Percentiles rank a stretch among this genome's conserved stretches.
phyloP scores from a whole-genome alignment of 1,140 invertebrate genomes.

The Orius laevigatus region DNA sequence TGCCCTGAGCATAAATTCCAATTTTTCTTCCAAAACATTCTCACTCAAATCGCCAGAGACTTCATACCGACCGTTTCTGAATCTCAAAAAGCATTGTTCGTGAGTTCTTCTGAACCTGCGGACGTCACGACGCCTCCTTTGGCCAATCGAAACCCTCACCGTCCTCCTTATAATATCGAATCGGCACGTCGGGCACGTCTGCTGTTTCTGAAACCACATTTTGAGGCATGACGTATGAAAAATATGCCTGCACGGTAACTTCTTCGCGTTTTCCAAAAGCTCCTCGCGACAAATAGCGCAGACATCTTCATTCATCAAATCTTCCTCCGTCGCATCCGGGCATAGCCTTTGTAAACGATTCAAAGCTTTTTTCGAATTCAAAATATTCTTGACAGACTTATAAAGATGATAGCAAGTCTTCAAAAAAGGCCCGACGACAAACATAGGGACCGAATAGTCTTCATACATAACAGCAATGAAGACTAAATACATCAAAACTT shows the following conservation, averaged over 20 bases:
- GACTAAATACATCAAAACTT: background rate
- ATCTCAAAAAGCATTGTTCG: too few relatives aligned
- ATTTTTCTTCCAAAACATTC: too few relatives aligned
- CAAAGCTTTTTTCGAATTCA: slow-evolving; percentile 7
- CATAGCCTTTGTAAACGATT: slow-evolving; percentile 8
- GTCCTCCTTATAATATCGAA: background rate
- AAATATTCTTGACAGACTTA: slow-evolving; percentile 3
- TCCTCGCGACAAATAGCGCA: slow-evolving; percentile 13
- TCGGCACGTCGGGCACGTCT: slow-evolving; percentile 13
- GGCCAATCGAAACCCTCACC: too few relatives aligned
- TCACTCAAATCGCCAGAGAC: too few relatives aligned
- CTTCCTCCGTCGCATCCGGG: slow-evolving; percentile 7
- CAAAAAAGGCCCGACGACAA: slow-evolving; percentile 5
- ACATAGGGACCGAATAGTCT: slow-evolving; percentile 2
- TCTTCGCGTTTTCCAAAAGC: slow-evolving; percentile 7
- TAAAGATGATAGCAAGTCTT: background rate
- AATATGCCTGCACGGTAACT: slow-evolving; percentile 14
- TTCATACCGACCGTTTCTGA: too few relatives aligned
- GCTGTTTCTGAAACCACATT: slow-evolving; percentile 14
- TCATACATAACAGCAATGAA: slow-evolving; percentile 2
- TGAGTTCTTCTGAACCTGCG: too few relatives aligned
- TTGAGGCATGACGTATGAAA: slow-evolving; percentile 10
- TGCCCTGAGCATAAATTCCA: too few relatives aligned
- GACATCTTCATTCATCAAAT: slow-evolving; percentile 1
- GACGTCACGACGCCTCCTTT: too few relatives aligned